Evolutionary conservation across 2,113 vertebrate species (phyloP), one percentile per base, ranked within the genome.

Genomic region (Zosterops japonicus): DNA sequence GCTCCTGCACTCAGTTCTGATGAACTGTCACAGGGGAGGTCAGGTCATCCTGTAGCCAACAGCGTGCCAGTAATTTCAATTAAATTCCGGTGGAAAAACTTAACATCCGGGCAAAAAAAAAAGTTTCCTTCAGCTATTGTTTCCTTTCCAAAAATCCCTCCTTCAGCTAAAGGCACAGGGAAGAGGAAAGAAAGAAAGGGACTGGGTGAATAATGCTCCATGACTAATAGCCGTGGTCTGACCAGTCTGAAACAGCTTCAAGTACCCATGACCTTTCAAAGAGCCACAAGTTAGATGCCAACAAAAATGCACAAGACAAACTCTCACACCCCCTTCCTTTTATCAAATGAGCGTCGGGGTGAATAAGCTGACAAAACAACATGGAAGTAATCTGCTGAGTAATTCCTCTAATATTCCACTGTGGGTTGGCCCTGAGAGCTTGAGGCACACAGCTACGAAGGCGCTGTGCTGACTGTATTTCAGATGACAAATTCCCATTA

Each of bases 201-300:
- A 76, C 71, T 53, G 57, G 33, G 50, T 96, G 93, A 95, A 96
- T 95, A 96, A 97, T 96, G 72, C 95, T 93, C 95, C 86, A 63
- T 98, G 97, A 98, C 94, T 97, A 96, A 97, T 80, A 75, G 93
- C 87, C 36, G 3, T 92, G 87, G 89, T 95, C 84, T 87, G 93
- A 90, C 88, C 79, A 80, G 95, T 94, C 79, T 93, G 89, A 80
- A 90, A 95, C 72, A 87, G 80, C 49, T 93, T 97, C 63, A 72
- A 96, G 82, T 77, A 89, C 60, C 65, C 72, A 55, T 44, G 89
- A 96, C 91, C 96, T 94, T 96, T 95, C 21, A 35, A 94, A 93
- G 68, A 81, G 92, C 84, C 96, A 92, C 86, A 90, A 93, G 90
- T 84, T 59, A 57, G 80, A 65, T 21, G 23, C 90, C 87, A 90